A percentile compares a stretch with the other conserved stretches of the same genome.
phyloP scores from a whole-genome alignment of 2,888 invertebrate species.

The Tuberolachnus salignus region DNA sequence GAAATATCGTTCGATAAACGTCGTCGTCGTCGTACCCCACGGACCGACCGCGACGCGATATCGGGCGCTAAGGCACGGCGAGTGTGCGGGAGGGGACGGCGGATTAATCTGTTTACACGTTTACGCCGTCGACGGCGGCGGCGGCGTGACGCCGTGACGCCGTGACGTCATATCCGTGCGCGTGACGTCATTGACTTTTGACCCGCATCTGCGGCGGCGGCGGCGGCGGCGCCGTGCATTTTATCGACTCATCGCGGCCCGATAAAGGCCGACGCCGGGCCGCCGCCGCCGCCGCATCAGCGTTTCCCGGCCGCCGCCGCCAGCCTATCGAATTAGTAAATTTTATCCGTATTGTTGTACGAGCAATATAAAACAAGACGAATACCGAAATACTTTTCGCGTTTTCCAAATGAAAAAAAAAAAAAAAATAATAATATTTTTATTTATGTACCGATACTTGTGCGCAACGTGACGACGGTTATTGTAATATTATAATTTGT shows the following conservation, averaged over 20 bases:
- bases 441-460: too few relatives aligned
- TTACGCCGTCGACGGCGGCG: neutral
- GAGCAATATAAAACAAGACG: too few relatives aligned
- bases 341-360: too few relatives aligned
- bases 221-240: neutral
- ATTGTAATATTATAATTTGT: too few relatives aligned
- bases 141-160: constrained; percentile 37
- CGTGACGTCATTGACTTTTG: constrained; percentile 49
- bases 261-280: neutral
- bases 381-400: too few relatives aligned
- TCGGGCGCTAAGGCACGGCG: neutral
- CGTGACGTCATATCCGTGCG: neutral
- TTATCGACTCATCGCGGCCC: constrained; percentile 28
- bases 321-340: too few relatives aligned
- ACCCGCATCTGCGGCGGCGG: neutral
- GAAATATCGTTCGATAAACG: neutral
- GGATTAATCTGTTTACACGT: constrained; percentile 26
- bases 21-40: neutral
- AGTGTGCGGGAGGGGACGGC: too few relatives aligned
- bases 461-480: too few relatives aligned
- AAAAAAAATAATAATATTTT: too few relatives aligned
- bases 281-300: neutral
- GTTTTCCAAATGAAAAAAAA: too few relatives aligned
- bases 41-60: constrained; percentile 4
- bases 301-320: too few relatives aligned